A percentile compares a stretch with the other conserved stretches of the same genome.
Evolutionary conservation across 1,140 invertebrate species (phyloP).

Genomic region (Calosoma granatense): DNA sequence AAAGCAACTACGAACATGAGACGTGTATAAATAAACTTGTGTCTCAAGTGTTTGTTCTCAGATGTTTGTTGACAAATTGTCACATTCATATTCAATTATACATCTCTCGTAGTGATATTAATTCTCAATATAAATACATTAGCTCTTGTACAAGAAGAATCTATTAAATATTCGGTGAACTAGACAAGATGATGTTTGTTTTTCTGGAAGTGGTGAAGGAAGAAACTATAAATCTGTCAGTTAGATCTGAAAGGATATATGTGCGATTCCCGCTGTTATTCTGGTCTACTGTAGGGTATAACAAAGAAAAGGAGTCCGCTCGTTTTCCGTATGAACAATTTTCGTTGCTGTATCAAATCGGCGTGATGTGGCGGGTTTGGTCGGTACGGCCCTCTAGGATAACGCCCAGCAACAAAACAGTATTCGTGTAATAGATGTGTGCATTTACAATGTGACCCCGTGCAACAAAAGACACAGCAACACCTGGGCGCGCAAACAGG

Average conservation of each 20-base stretch:
- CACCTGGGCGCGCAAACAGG: not conserved
- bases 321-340: not conserved
- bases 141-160: no score
- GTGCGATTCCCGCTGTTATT: no score
- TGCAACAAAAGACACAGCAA: not conserved
- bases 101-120: no score
- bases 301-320: no score
- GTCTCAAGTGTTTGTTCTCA: not conserved
- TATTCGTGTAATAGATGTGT: not conserved
- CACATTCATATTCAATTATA: no score
- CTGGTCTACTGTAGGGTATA: no score
- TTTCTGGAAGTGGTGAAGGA: no score
- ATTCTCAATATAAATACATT: no score
- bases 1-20: not conserved
- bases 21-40: not conserved
- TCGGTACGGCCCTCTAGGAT: not conserved
- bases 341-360: constrained; percentile 5
- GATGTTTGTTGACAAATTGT: not conserved
- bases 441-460: not conserved
- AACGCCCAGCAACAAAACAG: constrained; percentile 2
- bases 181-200: no score
- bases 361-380: not conserved
- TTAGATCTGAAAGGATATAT: no score
- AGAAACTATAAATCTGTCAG: no score
- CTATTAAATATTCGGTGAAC: no score